Evolutionary conservation across 2,113 vertebrate genomes (phyloP).

Genomic region (Phrynosoma blainvillii): DNA sequence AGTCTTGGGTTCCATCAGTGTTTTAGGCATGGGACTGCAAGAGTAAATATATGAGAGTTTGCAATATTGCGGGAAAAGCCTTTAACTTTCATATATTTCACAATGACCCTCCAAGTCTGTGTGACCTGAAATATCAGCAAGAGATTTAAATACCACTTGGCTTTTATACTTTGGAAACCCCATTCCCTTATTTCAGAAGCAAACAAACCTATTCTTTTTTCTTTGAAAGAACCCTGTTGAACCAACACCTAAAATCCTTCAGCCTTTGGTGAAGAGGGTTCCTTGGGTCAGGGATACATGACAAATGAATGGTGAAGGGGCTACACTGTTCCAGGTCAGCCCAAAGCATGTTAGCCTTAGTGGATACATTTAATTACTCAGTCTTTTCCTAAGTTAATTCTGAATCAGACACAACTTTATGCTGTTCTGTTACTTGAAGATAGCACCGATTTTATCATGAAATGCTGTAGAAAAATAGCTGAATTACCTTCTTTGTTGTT

Average conservation of each 20-base stretch:
- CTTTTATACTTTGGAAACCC: no score
- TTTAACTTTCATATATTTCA: neutral
- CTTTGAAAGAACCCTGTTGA: neutral
- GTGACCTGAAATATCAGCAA: neutral
- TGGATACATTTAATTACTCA: neutral
- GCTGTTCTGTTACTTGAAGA: neutral
- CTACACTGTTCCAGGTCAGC: neutral
- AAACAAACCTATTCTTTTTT: neutral
- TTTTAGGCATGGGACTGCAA: neutral
- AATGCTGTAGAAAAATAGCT: neutral
- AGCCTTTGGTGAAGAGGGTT: neutral
- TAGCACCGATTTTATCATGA: neutral
- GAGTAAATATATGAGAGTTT: neutral
- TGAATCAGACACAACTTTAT: neutral
- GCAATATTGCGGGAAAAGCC: neutral
- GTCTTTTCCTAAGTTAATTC: neutral
- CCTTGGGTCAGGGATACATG: neutral
- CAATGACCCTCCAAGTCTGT: neutral
- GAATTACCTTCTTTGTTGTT: constrained; percentile 88
- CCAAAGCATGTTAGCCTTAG: neutral
- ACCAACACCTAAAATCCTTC: neutral
- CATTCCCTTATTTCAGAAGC: neutral
- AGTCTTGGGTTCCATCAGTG: no score
- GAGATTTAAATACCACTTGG: neutral
- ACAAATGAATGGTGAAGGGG: neutral